Evolutionary conservation across 2,113 vertebrate species (phyloP), one percentile per base, ranked within the genome.

Genomic region (Chaenocephalus aceratus): DNA sequence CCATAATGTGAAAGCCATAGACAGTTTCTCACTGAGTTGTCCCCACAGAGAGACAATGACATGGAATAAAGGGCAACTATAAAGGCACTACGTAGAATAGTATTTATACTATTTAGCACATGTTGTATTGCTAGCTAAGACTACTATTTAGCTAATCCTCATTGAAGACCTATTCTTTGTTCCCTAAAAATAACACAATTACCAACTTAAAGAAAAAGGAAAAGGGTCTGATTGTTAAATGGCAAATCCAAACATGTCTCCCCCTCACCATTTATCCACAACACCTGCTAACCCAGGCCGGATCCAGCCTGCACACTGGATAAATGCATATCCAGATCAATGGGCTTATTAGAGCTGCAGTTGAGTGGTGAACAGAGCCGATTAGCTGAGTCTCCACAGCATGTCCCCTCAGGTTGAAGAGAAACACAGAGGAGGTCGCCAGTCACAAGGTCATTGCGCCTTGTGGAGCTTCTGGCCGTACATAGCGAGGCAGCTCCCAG

Each of bases 291-390:
- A 85, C 79, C 80, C 48, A 69, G 65, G 30, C 54, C 21, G 54
- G 68, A 77, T 85, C 62, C 77, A 66, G 75, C 75, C 72, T 80
- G 74, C 71, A 57, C 70, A 74, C 81, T 36, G 41, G 82, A 91
- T 94, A 91, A 85, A 92, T 95, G 83, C 14, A 26, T 85, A 79
- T 87, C 62, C 68, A 86, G 84, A 92, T 94, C 94, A 90, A 94
- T 94, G 89, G 87, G 79, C 91, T 93, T 92, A 92, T 93, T 94
- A 91, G 87, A 88, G 87, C 84, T 72, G 80, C 76, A 78, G 80
- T 72, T 84, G 89, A 91, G 88, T 84, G 88, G 82, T 72, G 91
- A 87, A 89, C 89, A 92, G 92, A 93, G 93, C 89, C 72, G 86
- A 92, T 93, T 93, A 91, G 88, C 85, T 69, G 44, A 79, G 83